Percentiles rank a stretch among this genome's conserved stretches.
These are phyloP conservation scores for Caenorhabditis auriculariae DNA, from an alignment of 2,888 invertebrate species.

Conservation along the genomic window DNA sequence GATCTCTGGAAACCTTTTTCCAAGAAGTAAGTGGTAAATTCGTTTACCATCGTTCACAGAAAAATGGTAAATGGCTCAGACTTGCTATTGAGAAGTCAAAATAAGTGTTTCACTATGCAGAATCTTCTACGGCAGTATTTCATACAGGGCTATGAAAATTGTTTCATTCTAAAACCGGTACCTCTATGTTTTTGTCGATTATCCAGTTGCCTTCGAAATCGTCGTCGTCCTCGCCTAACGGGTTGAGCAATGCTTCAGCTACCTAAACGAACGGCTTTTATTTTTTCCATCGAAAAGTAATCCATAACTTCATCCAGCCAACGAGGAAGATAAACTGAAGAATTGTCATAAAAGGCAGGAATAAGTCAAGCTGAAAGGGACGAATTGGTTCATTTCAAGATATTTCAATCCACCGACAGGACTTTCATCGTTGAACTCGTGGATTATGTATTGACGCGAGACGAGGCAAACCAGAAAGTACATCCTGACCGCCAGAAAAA, in stretches of 20 bases:
- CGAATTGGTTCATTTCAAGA: neutral
- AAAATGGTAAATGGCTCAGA: neutral
- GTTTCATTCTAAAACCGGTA: no score
- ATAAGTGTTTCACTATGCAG: neutral
- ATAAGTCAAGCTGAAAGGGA: constrained; percentile 9
- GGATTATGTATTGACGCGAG: constrained; percentile 34
- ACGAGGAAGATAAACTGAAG: constrained; percentile 48
- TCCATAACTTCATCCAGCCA: constrained; percentile 42
- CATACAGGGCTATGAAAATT: no score
- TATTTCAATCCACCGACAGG: neutral
- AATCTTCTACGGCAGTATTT: constrained; percentile 1
- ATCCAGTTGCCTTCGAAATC: constrained; percentile 53
- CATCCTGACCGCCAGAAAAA: constrained; percentile 42
- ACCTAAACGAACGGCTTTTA: constrained; percentile 38
- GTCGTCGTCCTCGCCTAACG: constrained; percentile 60
- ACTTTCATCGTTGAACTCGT: neutral
- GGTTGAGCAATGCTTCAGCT: constrained; percentile 58
- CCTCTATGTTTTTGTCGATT: constrained; percentile 49
- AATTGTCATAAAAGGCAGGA: constrained; percentile 47
- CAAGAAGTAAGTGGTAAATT: no score
- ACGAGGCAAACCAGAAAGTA: constrained; percentile 39
- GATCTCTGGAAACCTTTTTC: no score
- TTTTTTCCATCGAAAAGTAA: constrained; percentile 12
- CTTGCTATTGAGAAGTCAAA: neutral
- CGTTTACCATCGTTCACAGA: no score